Base-by-base conservation (phyloP, 2,888 invertebrate genomes). In the Taenaris catops region DNA sequence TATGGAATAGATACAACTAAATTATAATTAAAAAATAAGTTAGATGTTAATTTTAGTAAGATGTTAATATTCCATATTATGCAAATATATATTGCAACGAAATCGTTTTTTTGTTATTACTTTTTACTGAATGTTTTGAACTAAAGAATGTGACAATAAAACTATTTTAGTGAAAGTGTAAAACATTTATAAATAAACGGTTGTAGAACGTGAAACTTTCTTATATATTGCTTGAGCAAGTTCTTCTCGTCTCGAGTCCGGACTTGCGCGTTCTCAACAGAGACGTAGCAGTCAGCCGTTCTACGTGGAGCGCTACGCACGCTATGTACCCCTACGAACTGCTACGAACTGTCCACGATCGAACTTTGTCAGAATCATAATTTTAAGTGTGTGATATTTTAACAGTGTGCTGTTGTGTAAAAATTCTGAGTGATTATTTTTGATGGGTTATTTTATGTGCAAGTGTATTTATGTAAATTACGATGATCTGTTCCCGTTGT, bases 261-360 rank as follows among this genome's bases (percentile, higher is more conserved):
- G 66, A 63, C 67, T 72, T 79, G 79, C 79, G 79, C 79, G 49
- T 58, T 66, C 49, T 52, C 57, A 57, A 56, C 55, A 50, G 32
- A 55, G 36, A 46, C 59, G 65, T 62, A 60, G 63, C 60, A 58
- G 53, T 65, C 79, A 73, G 73, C 72, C 68, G 63, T 48, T 64
- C 65, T 73, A 70, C 72, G 68, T 53, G 58, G 51, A 43, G 49
- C 68, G 65, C 52, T 59, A 55, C 63, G 66, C 57, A 45, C 66
- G 74, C 73, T 67, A 69, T 71, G 63, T 48, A 16, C 28, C 38
- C 58, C 59, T 61, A 61, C 57, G 47, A 34, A 39, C n/a, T 25
- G 44, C 38, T 41, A 43, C 43, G 55, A 49, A 61, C 48, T 48
- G 52, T 42, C 54, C 58, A 63, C 64, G 66, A 58, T 48, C 51